Evolutionary conservation across 2,888 invertebrate genomes (phyloP).

Genomic region (Argyresthia goedartella): DNA sequence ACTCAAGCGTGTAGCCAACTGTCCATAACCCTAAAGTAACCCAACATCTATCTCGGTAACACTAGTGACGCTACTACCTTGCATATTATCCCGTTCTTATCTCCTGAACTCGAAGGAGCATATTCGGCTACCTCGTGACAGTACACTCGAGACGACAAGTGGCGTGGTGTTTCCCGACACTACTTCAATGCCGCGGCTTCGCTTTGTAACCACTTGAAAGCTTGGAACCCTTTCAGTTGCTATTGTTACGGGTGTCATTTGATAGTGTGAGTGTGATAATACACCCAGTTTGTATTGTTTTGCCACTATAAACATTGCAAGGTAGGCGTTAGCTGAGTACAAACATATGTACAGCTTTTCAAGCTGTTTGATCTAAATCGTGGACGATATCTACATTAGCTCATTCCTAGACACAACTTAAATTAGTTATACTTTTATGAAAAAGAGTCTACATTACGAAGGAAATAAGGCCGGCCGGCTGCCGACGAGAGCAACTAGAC

Average conservation of each 20-base stretch:
- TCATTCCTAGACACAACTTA: neutral
- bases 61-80: too few relatives aligned
- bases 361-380: neutral
- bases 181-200: neutral
- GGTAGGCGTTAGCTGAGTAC: neutral
- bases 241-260: neutral
- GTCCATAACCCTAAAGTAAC: too few relatives aligned
- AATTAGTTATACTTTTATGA: too few relatives aligned
- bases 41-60: too few relatives aligned
- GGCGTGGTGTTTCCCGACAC: conserved; percentile 1
- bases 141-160: neutral
- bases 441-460: too few relatives aligned
- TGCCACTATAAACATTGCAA: neutral
- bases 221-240: neutral
- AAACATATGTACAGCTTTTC: neutral
- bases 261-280: neutral
- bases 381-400: neutral
- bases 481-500: too few relatives aligned
- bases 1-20: too few relatives aligned
- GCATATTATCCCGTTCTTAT: too few relatives aligned
- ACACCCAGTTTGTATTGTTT: neutral
- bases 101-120: too few relatives aligned
- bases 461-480: too few relatives aligned
- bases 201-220: neutral
- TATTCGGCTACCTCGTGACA: neutral